Evolutionary conservation across 2,113 vertebrate species (phyloP).

Genomic region (Oncorhynchus kisutch): DNA sequence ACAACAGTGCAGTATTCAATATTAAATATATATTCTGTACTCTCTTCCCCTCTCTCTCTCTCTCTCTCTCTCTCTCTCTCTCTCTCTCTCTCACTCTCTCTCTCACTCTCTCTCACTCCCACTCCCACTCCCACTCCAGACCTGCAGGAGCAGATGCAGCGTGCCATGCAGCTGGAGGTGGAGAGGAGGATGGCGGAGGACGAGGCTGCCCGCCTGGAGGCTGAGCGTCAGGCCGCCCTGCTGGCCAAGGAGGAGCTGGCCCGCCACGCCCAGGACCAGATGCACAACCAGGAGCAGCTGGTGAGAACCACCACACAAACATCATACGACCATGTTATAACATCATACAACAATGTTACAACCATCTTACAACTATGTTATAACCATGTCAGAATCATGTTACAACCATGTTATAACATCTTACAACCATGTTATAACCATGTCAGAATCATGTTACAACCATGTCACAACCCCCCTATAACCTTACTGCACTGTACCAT

Average conservation of each 20-base stretch:
- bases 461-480: background rate
- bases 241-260: slow-evolving; percentile 91
- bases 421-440: too few relatives aligned
- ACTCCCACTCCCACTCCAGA: slow-evolving; percentile 64
- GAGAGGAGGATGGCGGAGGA: slow-evolving; percentile 83
- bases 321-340: background rate
- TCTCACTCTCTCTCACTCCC: background rate
- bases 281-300: slow-evolving; percentile 92
- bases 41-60: background rate
- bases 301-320: slow-evolving; percentile 59
- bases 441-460: too few relatives aligned
- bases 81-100: background rate
- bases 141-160: slow-evolving; percentile 86
- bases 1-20: too few relatives aligned
- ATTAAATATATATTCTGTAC: too few relatives aligned
- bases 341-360: background rate
- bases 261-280: slow-evolving; percentile 81
- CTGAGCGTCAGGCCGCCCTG: slow-evolving; percentile 84
- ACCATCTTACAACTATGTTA: background rate
- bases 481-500: too few relatives aligned
- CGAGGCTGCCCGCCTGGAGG: slow-evolving; percentile 86
- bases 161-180: slow-evolving; percentile 83
- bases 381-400: too few relatives aligned
- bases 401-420: too few relatives aligned
- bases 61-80: background rate